phyloP scores from a whole-genome alignment of 1,140 invertebrate species.

The Melanaphis sacchari region DNA sequence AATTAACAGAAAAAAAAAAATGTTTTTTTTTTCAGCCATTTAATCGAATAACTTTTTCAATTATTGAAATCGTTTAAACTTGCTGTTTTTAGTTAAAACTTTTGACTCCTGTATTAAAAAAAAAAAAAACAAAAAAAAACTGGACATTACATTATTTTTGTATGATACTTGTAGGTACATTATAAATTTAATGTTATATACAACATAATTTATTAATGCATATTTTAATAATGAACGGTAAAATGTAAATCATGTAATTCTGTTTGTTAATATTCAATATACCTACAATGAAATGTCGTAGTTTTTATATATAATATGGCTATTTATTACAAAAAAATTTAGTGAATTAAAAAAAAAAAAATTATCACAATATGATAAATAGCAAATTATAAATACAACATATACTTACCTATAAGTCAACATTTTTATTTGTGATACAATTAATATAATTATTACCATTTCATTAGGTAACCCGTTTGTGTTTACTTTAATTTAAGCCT shows the following conservation, averaged over 20 bases:
- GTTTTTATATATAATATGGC: neutral
- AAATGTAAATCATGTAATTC: neutral
- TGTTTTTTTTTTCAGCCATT: constrained; percentile 42
- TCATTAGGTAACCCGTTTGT: neutral
- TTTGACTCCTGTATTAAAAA: neutral
- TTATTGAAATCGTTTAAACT: constrained; percentile 54
- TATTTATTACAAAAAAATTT: neutral
- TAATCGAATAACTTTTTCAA: constrained; percentile 58
- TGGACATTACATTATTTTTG: neutral
- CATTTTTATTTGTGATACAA: neutral
- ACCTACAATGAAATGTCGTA: neutral
- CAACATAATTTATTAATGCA: neutral
- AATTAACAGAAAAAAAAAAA: constrained; percentile 47
- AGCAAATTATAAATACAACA: neutral
- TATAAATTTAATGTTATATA: neutral
- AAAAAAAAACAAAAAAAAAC: neutral
- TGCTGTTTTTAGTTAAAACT: neutral
- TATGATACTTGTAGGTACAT: neutral
- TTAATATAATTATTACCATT: neutral
- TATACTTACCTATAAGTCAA: neutral
- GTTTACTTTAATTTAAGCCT: neutral
- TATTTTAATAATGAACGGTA: neutral
- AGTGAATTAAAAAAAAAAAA: neutral
- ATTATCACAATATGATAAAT: neutral
- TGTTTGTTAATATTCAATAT: neutral